Base-by-base conservation (phyloP, 2,888 invertebrate genomes). In the Tetanocera ferruginea region DNA sequence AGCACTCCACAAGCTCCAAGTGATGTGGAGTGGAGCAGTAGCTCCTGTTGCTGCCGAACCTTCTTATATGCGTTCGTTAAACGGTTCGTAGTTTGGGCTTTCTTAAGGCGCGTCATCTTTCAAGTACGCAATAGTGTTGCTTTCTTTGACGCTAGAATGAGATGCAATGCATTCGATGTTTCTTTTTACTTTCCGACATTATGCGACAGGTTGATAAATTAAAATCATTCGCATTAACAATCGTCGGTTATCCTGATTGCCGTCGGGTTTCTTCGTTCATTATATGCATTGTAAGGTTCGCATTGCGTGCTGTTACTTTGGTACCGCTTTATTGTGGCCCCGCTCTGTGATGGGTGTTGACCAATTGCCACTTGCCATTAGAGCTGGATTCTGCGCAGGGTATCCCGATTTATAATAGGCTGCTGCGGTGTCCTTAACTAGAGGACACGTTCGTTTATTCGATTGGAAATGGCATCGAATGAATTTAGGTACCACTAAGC, bases 311-410 rank as follows among this genome's bases (percentile, higher is more conserved):
- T 3, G 14, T 60, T 23, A 60, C 57, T 73, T 72, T 57, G 69
- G 49, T 62, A 74, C 72, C 43, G 52, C 55, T 49, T 52, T 43
- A 37, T 51, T 37, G 19, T 25, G 37, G 43, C 31, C 64, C 78
- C 28, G 51, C 78, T 57, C 64, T 62, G 28, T 81, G 80, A 85
- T 86, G 87, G 87, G 87, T 83, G 87, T 81, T 87, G 87, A 85
- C 88, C 83, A 83, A 79, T 80, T 79, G 66, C 34, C 52, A n/a
- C n/a, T 43, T 78, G 64, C 43, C 66, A 70, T 69, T 57, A 78
- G 76, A 78, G 78, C 70, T 74, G 85, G 87, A 84, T 86, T 87
- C 87, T 87, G 87, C 87, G 87, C 87, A 86, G 78, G 70, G 49
- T 81, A 57, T 80, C 83, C 81, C 84, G 84, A 83, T 86, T 85